Evolutionary conservation across 2,888 invertebrate species (phyloP), one percentile per base, ranked within the genome.

Genomic region (Craniophora ligustri): DNA sequence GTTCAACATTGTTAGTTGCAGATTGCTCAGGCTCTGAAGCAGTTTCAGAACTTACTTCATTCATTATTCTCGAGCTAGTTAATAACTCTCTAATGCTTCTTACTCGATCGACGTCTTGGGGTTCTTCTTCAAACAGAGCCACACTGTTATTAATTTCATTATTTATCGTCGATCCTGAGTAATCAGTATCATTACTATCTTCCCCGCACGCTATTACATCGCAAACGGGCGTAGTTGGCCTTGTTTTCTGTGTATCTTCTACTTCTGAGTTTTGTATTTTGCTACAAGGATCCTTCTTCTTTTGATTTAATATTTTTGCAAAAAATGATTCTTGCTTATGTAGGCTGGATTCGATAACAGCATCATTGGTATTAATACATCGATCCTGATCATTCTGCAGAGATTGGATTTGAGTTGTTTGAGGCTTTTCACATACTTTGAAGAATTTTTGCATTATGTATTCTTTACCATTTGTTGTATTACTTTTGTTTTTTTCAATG

Each of bases 291-390:
- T 44, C 31, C 13, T 66, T 65, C 11, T 41, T 48, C 1, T 67
- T 67, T 4, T 41, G 42, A 23, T 86, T 87, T 36, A 93, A 75
- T 65, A 89, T 87, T 72, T 85, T 90, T 0, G 89, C 87, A 76
- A 94, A 94, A 64, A 94, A 94, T 2, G 94, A 94, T 75, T 93
- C 91, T 51, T 92, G 92, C 54, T 86, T 86, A 36, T 86, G 81
- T 58, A 91, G 76, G 47, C 75, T 76, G 14, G 88, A 73, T 69
- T 87, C 82, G 32, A 86, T 8, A 14, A 75, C 55, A 53, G 47
- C 13, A 2, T 64, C 60, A 36, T 19, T 60, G 3, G 38, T 32
- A 5, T 40, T 19, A 21, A 18, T 21, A 21, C 13, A 8, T 10
- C 0, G 3, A 14, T 2, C 36, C 28, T 31, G 10, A 36, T 42